These are phyloP conservation scores for Caenorhabditis auriculariae DNA, from an alignment of 2,888 invertebrate genomes.

Conservation along the genomic window DNA sequence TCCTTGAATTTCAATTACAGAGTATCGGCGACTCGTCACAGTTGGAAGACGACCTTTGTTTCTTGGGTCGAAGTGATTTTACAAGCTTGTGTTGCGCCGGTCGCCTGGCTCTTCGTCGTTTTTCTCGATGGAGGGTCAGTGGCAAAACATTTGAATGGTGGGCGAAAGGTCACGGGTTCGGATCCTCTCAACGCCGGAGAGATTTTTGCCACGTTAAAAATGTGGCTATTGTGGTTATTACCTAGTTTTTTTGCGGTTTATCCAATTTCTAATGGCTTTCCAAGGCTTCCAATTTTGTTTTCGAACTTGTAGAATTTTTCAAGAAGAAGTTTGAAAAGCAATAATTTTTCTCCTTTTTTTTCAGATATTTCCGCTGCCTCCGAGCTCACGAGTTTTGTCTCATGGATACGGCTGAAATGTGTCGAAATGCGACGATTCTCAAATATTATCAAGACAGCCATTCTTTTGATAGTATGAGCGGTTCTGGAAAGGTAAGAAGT, in stretches of 20 bases:
- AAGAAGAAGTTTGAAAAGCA: no score
- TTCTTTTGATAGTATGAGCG: slow-evolving; percentile 30
- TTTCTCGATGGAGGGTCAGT: slow-evolving; percentile 50
- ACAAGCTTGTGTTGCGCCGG: slow-evolving; percentile 49
- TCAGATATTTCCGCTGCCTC: slow-evolving; percentile 49
- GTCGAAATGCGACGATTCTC: slow-evolving; percentile 36
- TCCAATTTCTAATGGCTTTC: no score
- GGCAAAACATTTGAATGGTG: background rate
- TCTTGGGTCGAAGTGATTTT: slow-evolving; percentile 51
- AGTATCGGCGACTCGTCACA: slow-evolving; percentile 40
- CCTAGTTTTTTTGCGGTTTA: no score
- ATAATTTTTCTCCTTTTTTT: background rate
- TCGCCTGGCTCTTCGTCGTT: slow-evolving; percentile 56
- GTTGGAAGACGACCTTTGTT: slow-evolving; percentile 41
- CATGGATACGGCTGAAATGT: slow-evolving; percentile 23
- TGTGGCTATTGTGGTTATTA: no score
- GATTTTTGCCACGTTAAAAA: no score
- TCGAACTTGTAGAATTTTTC: no score
- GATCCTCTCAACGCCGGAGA: no score
- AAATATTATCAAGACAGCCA: slow-evolving; percentile 15
- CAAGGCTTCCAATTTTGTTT: no score
- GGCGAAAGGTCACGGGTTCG: background rate
- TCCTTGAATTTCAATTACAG: slow-evolving; percentile 10
- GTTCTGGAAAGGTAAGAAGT: slow-evolving; percentile 31
- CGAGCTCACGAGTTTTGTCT: slow-evolving; percentile 45